Evolutionary conservation across 2,888 invertebrate genomes (phyloP).

Genomic region (Odontocolon sp.): DNA sequence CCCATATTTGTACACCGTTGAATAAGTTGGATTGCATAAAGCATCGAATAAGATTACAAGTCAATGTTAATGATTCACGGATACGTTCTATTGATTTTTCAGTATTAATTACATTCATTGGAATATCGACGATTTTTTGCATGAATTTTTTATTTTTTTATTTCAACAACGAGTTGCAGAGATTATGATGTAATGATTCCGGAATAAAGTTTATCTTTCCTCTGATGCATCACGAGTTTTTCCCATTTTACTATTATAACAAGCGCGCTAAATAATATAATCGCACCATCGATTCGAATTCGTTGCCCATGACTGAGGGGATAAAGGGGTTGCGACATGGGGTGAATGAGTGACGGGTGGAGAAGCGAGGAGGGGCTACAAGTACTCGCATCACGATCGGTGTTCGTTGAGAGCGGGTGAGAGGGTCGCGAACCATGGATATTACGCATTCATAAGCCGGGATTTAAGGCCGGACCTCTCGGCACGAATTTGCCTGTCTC

Average conservation of each 20-base stretch:
- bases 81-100: too few species aligned
- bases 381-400: constrained; percentile 28
- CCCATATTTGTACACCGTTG: too few species aligned
- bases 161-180: constrained; percentile 25
- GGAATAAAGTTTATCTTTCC: constrained; percentile 28
- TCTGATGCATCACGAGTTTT: constrained; percentile 14
- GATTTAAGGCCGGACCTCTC: constrained; percentile 73
- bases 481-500: constrained; percentile 49
- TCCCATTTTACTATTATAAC: constrained; percentile 29
- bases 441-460: constrained; percentile 75
- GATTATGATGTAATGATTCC: constrained; percentile 43
- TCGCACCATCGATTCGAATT: constrained; percentile 64
- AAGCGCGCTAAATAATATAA: constrained; percentile 44
- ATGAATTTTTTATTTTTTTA: constrained; percentile 4
- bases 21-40: too few species aligned
- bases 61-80: too few species aligned
- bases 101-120: too few species aligned
- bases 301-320: constrained; percentile 29
- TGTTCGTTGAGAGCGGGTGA: constrained; percentile 35
- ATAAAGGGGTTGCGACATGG: constrained; percentile 21
- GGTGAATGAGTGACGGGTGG: not conserved
- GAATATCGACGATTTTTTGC: too few species aligned
- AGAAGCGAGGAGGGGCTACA: constrained; percentile 10
- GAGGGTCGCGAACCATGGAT: constrained; percentile 65
- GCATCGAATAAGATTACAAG: too few species aligned